Base-by-base conservation (phyloP, 2,113 vertebrate genomes). In the Rhegmatorhina hoffmannsi region DNA sequence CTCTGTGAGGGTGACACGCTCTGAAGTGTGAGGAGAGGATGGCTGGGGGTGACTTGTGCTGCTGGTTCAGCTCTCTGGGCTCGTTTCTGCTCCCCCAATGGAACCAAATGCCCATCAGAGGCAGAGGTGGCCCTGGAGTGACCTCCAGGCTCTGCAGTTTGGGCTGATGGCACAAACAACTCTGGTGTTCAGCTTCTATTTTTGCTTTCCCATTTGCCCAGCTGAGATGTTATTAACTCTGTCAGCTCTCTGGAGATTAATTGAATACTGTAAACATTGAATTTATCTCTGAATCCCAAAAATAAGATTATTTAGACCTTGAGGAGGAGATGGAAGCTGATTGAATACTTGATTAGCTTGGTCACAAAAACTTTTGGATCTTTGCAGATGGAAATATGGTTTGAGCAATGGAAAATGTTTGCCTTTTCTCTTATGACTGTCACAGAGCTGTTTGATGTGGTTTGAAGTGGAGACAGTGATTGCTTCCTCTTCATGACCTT, bases 161-260 rank as follows among this genome's bases (percentile, higher is more conserved):
- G 10, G 69, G 76, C 70, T 66, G 73, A 25, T 23, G 81, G 21
- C 87, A 69, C 24, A 34, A 28, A 77, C 59, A 43, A 0, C 58
- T 46, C 86, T 60, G 46, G 1, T 10, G 5, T 14, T 44, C 11
- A 75, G 24, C 31, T 56, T 5, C 29, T 36, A 0, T 4, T 40
- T 20, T 14, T 8, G 3, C 24, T 10, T n/a, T 58, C 34, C 72
- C 11, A 6, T 31, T 16, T 87, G 44, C 52, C 56, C 74, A 64
- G 3, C 63, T 0, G 31, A 80, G 83, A 49, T 38, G 55, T 86
- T 60, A 81, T 72, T 52, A 92, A 33, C 60, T 91, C 81, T 94
- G 92, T 60, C 75, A 92, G 84, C 81, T 95, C 81, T 34, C 92
- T 84, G 64, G 40, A 59, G 70, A 36, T 67, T 87, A 78, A 79